A percentile compares a stretch with the other conserved stretches of the same genome.
Conservation (phyloP, 2,113 vertebrate genomes). For the Ptyas mucosa region DNA sequence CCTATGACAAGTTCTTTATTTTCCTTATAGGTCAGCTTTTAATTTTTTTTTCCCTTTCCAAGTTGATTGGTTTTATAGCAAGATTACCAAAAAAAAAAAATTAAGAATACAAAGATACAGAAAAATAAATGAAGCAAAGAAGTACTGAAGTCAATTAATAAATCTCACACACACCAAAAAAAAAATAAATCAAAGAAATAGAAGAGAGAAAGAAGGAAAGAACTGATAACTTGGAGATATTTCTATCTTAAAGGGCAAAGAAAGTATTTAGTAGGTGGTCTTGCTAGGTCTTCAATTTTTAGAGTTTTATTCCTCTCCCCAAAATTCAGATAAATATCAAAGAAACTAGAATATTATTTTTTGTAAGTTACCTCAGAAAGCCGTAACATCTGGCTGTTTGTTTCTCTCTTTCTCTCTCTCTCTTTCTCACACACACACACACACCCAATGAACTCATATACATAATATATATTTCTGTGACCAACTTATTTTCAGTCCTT, state of each 20-base stretch:
- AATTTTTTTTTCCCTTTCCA: neutral
- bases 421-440: no score
- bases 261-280: neutral
- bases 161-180: neutral
- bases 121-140: neutral
- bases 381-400: neutral
- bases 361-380: neutral
- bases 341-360: neutral
- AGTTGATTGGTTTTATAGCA: neutral
- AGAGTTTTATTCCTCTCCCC: neutral
- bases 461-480: conserved; percentile 34
- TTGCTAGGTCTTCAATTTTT: neutral
- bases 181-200: neutral
- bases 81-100: neutral
- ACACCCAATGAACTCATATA: neutral
- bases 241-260: neutral
- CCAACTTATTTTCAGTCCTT: conserved; percentile 58
- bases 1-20: neutral
- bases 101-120: neutral
- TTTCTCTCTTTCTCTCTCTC: neutral
- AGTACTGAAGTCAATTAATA: neutral
- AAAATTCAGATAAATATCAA: neutral
- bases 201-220: neutral
- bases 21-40: neutral
- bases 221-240: neutral